These are phyloP conservation scores for Semotilus atromaculatus DNA, from an alignment of 2,797 vertebrate genomes.

Conservation along the genomic window DNA sequence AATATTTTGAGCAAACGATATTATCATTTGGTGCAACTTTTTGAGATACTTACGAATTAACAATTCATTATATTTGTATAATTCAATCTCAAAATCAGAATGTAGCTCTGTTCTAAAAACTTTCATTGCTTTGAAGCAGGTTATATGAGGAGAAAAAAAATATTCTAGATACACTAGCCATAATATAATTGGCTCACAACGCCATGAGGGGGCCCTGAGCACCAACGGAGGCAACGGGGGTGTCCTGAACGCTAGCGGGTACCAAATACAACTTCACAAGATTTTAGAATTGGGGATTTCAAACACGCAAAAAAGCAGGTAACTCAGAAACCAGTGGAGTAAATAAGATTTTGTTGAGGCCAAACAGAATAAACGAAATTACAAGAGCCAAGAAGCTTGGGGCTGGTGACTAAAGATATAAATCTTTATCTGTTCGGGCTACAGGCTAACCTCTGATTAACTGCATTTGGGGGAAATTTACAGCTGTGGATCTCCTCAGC, in stretches of 20 bases:
- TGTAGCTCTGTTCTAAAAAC: not conserved
- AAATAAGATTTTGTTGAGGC: conserved; percentile 38
- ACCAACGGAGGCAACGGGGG: not conserved
- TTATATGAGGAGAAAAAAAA: not conserved
- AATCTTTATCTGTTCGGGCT: conserved; percentile 56
- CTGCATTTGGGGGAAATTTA: conserved; percentile 57
- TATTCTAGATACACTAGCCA: not conserved
- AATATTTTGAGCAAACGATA: no score
- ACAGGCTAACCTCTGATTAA: conserved; percentile 59
- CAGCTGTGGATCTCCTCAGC: conserved; percentile 51
- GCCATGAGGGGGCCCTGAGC: not conserved
- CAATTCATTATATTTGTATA: not conserved
- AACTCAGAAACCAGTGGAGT: conserved; percentile 26
- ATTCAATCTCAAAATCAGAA: not conserved
- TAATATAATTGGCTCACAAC: not conserved
- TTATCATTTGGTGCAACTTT: no score
- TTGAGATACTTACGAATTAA: no score
- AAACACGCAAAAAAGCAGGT: conserved; percentile 4
- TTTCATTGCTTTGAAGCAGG: not conserved
- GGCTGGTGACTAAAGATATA: conserved; percentile 53
- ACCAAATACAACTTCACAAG: not conserved
- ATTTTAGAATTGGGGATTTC: not conserved
- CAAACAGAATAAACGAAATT: conserved; percentile 50
- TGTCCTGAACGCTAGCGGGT: not conserved
- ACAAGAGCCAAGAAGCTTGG: conserved; percentile 33